These are phyloP conservation scores for Tethea ocularis DNA, from an alignment of 2,888 invertebrate species.

Conservation along the genomic window DNA sequence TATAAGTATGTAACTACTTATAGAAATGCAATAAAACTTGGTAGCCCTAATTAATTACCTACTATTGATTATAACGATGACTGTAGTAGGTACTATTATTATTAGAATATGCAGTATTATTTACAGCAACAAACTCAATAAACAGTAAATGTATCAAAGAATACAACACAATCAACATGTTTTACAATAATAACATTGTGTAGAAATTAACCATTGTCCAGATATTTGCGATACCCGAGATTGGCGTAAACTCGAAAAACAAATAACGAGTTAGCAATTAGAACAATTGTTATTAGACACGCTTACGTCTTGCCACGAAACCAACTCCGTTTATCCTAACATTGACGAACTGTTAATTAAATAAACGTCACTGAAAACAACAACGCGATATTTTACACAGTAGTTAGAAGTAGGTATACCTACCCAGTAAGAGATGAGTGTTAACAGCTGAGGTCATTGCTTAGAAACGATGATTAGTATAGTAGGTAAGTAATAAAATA, in stretches of 20 bases:
- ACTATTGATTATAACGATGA: not conserved
- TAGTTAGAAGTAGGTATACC: not conserved
- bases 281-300: not conserved
- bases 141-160: not conserved
- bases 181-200: not conserved
- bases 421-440: not conserved
- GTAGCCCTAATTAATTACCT: not conserved
- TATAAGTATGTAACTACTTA: too few relatives aligned
- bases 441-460: not conserved
- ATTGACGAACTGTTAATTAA: not conserved
- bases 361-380: not conserved
- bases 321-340: not conserved
- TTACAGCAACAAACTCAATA: not conserved
- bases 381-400: not conserved
- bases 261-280: not conserved
- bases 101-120: not conserved
- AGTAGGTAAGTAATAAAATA: not conserved
- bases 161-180: not conserved
- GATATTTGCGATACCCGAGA: too few relatives aligned
- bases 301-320: not conserved
- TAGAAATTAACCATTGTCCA: too few relatives aligned
- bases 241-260: not conserved
- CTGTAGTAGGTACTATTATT: not conserved
- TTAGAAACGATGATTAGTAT: not conserved
- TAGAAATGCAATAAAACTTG: too few relatives aligned